phyloP scores from a whole-genome alignment of 2,797 vertebrate genomes.

The Mastacembelus armatus region DNA sequence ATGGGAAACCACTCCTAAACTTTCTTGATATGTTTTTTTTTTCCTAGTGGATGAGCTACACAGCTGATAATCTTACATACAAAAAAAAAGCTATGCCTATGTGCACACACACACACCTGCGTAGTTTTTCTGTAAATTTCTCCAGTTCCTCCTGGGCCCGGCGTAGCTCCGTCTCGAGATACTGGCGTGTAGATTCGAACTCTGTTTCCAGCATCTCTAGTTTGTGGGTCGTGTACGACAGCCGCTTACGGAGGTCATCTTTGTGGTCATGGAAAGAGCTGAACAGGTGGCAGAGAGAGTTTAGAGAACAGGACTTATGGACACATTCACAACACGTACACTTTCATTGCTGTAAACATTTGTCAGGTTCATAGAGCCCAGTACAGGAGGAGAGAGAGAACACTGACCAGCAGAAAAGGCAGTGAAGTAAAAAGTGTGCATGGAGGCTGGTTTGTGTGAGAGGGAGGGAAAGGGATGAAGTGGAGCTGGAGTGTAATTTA shows the following conservation, averaged over 20 bases:
- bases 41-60: neutral
- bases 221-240: conserved; percentile 94
- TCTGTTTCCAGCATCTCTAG: conserved; percentile 96
- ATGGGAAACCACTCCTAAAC: too few species aligned
- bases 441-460: conserved; percentile 42
- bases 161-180: conserved; percentile 94
- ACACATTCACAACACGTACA: conserved; percentile 8
- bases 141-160: conserved; percentile 96
- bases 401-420: conserved; percentile 3
- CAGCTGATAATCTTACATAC: too few species aligned
- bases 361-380: conserved; percentile 19
- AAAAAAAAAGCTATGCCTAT: neutral
- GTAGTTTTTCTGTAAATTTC: conserved; percentile 95
- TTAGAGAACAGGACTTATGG: conserved; percentile 22
- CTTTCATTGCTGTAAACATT: conserved; percentile 23
- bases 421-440: conserved; percentile 20
- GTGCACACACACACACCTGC: conserved; percentile 82
- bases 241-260: conserved; percentile 94
- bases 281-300: conserved; percentile 48
- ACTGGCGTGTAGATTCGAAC: conserved; percentile 94
- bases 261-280: conserved; percentile 97
- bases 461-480: conserved; percentile 41
- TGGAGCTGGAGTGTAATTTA: conserved; percentile 54
- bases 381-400: neutral
- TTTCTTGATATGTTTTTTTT: too few species aligned